Evolutionary conservation across 2,113 vertebrate genomes (phyloP).

Genomic region (Oceanodroma tethys): DNA sequence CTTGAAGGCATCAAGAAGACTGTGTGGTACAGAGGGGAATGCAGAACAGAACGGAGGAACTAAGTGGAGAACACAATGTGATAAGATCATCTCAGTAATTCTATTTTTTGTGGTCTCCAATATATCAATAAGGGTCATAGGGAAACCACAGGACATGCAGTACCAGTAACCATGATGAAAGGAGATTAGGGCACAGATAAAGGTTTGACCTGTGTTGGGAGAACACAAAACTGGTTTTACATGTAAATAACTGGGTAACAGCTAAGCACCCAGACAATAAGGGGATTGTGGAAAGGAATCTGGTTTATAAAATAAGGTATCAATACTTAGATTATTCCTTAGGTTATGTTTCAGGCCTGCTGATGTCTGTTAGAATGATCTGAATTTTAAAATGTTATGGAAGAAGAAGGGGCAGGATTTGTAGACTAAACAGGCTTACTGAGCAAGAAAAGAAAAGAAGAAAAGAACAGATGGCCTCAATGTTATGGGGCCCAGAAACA

Average conservation of each 20-base stretch:
- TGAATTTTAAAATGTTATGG: neutral
- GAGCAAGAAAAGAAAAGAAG: neutral
- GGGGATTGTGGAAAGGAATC: neutral
- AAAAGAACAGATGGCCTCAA: neutral
- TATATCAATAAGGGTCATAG: neutral
- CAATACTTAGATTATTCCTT: neutral
- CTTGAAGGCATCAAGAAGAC: neutral
- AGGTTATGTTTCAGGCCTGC: neutral
- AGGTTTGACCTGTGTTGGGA: neutral
- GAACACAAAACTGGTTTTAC: neutral
- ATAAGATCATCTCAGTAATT: neutral
- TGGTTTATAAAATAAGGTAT: neutral
- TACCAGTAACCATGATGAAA: neutral
- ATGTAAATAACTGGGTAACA: neutral
- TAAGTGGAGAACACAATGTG: neutral
- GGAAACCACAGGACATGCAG: neutral
- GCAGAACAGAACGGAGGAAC: neutral
- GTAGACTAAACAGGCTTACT: neutral
- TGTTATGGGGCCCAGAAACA: neutral
- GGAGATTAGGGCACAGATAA: neutral
- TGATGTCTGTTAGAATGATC: neutral
- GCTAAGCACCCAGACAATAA: neutral
- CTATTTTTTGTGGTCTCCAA: neutral
- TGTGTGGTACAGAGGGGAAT: neutral
- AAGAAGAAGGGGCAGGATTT: neutral